A percentile compares a stretch with the other conserved stretches of the same genome.
Evolutionary conservation across 2,888 invertebrate genomes (phyloP).

Genomic region (Apodemia zela): DNA sequence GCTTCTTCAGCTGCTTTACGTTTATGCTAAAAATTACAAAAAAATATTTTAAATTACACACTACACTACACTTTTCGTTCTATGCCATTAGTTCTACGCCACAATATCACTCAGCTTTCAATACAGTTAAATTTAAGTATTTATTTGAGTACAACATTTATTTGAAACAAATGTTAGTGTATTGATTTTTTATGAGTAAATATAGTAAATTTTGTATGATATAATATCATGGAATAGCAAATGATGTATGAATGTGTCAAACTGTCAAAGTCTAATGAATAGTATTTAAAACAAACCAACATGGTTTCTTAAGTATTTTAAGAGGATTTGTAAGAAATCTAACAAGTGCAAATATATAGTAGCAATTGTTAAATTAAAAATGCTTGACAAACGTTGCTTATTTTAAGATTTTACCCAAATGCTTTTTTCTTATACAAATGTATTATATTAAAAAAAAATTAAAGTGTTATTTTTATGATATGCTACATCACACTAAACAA

Average conservation of each 20-base stretch:
- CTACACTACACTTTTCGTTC: not conserved
- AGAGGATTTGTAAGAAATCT: slow-evolving; percentile 10
- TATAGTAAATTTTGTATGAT: not conserved
- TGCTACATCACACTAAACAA: too few species aligned
- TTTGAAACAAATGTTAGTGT: too few species aligned
- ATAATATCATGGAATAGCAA: not conserved
- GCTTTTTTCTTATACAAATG: too few species aligned
- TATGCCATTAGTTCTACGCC: not conserved
- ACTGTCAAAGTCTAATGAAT: slow-evolving; percentile 5
- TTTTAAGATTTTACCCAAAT: too few species aligned
- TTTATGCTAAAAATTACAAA: slow-evolving; percentile 48
- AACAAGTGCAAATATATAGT: slow-evolving; percentile 5
- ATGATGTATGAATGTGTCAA: not conserved
- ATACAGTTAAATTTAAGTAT: too few species aligned
- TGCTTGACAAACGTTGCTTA: not conserved
- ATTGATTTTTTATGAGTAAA: not conserved
- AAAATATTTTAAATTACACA: not conserved
- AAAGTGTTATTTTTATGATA: too few species aligned
- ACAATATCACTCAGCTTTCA: not conserved
- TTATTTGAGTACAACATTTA: too few species aligned
- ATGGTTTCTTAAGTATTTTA: not conserved
- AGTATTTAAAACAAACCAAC: not conserved
- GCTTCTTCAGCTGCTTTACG: slow-evolving; percentile 59
- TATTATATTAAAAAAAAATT: too few species aligned
- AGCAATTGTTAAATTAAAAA: not conserved